Evolutionary conservation across 2,797 vertebrate genomes (phyloP), one percentile per base, ranked within the genome.

Genomic region (Macropus fuliginosus): DNA sequence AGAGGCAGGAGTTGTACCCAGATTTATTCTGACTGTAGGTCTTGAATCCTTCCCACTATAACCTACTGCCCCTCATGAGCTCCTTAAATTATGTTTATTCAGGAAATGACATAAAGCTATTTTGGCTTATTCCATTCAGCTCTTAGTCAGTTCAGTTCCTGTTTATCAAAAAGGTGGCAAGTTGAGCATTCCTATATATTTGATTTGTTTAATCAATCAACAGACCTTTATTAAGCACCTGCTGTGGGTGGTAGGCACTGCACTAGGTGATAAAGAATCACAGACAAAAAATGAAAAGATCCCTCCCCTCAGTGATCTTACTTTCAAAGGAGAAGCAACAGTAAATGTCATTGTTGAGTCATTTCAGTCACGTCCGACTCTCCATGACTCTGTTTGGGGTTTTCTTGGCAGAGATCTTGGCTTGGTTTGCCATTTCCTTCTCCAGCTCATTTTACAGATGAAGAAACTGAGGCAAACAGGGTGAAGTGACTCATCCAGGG

Each of bases 41-140:
- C 74, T 4, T 46, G n/a, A 81, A 81, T 46, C 6, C 74, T 46
- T n/a, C n/a, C n/a, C 74, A 46, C 40, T 46, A 46, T 46, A 10
- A 27, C 40, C n/a, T 8, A 4, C n/a, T 9, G 18, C 18, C 21
- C 29, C 21, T 81, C 95, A 94, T 87, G 91, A 95, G 97, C 97
- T 87, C 87, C 94, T 96, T 97, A 96, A 97, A 97, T 97, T 96
- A 94, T 94, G 93, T 55, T 96, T 89, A n/a, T n/a, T 54, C 56
- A 96, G 96, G 96, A 97, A 97, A 94, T 96, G 97, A 96, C 97
- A 97, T 95, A 95, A 96, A 93, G 62, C 96, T 95, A 56, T 97
- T 96, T 95, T 10, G 1, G 0, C 40, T 24, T 40, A 46, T 24
- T 3, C 74, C 18, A 46, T 81, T 81, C 40, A 66, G 62, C 62